A percentile compares a stretch with the other conserved stretches of the same genome.
These are phyloP conservation scores for Habrosyne pyritoides DNA, from an alignment of 2,888 invertebrate genomes.

Conservation along the genomic window DNA sequence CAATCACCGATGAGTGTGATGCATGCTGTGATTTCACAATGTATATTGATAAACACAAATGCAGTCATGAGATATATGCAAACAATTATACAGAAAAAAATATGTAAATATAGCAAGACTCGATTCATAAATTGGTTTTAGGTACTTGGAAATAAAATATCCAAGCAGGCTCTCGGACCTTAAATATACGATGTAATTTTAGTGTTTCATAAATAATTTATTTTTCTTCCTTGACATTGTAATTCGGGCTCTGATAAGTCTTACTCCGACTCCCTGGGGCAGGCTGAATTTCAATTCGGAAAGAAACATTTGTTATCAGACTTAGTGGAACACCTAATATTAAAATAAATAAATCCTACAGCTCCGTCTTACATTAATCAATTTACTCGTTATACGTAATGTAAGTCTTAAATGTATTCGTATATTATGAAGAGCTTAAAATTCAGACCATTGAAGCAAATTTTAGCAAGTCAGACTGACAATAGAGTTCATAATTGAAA, in stretches of 20 bases:
- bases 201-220: conserved; percentile 54
- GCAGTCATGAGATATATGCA: background rate
- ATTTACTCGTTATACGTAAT: background rate
- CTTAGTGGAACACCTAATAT: conserved; percentile 27
- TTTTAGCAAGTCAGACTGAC: background rate
- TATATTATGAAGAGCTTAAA: background rate
- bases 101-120: conserved; percentile 1
- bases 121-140: background rate
- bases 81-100: background rate
- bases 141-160: conserved; percentile 14
- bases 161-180: conserved; percentile 16
- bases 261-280: conserved; percentile 36
- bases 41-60: background rate
- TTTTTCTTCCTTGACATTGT: conserved; percentile 53
- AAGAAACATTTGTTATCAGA: conserved; percentile 52
- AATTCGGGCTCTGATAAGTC: conserved; percentile 54
- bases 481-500: conserved; percentile 6
- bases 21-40: background rate
- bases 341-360: conserved; percentile 37
- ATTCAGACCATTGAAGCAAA: background rate
- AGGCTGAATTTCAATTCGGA: conserved; percentile 48
- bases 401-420: background rate
- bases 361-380: background rate
- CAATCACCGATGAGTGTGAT: conserved; percentile 17
- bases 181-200: conserved; percentile 33